Evolutionary conservation across 1,140 invertebrate genomes (phyloP), one percentile per base, ranked within the genome.

Genomic region (Yoshiicerus persimilis): DNA sequence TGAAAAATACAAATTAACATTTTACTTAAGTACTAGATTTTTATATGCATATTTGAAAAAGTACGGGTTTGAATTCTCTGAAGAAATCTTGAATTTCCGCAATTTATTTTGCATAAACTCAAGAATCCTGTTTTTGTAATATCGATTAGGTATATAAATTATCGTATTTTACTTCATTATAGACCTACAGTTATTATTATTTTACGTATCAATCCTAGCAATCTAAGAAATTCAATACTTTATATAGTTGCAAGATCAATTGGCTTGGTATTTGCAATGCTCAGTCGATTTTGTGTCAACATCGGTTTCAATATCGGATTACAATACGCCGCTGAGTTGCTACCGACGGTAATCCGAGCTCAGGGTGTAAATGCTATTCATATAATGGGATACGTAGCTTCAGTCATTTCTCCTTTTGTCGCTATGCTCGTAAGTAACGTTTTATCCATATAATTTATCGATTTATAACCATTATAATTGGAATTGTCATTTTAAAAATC

Each of bases 281-380:
- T 96, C n/a, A 96, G 96, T 1, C 93, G 97, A 32, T 96, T 97
- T 90, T 95, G 95, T 88, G 95, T 97, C 16, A 97, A 97, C 90
- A 96, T 97, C 36, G 96, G 96, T 0, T 97, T 97, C 92, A 97
- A 97, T 92, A 97, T 97, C 84, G 96, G 96, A 0, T 93, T 98
- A 0, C 97, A 97, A 91, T 97, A 97, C 92, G 96, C 96, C 0
- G 96, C 97, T 0, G 97, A 98, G 92, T 92, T 98, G 0, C 92
- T 98, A 11, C 97, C 97, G 2, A 97, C 97, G 0, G 96, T 97
- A 0, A 96, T 97, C 0, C 92, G 97, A 66, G 96, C 96, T 0
- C 96, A 97, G 92, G 96, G 96, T 0, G 94, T 97, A 0, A 95
- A 96, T n/a, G 92, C 96, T 0, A 96, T 97, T 86, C 96, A 97